phyloP scores from a whole-genome alignment of 2,797 vertebrate genomes.

The Botia almorhae region DNA sequence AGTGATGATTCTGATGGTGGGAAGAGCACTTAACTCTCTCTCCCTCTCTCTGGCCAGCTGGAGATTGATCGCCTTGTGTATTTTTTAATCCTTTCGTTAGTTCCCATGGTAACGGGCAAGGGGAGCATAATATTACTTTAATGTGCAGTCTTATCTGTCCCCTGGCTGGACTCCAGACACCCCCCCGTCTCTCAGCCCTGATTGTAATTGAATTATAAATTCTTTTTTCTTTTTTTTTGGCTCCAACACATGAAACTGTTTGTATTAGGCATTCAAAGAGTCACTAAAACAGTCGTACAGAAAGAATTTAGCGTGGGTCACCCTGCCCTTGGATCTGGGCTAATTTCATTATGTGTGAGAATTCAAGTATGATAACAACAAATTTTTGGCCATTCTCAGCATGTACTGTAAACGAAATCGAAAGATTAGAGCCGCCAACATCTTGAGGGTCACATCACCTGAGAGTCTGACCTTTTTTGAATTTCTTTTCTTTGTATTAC shows the following conservation, averaged over 20 bases:
- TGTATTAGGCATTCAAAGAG: constrained; percentile 47
- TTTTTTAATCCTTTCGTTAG: constrained; percentile 81
- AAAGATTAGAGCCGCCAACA: background rate
- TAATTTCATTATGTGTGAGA: constrained; percentile 30
- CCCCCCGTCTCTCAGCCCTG: constrained; percentile 66
- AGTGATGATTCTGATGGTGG: constrained; percentile 76
- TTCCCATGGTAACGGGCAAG: constrained; percentile 82
- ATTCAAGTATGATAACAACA: constrained; percentile 6
- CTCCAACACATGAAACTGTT: constrained; percentile 75
- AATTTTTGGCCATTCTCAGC: background rate
- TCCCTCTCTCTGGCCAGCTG: constrained; percentile 74
- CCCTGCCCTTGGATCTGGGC: constrained; percentile 11
- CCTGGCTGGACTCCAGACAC: constrained; percentile 80
- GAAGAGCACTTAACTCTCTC: constrained; percentile 81
- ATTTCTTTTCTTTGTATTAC: constrained; percentile 59
- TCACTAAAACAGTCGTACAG: constrained; percentile 60
- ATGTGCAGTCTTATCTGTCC: constrained; percentile 79
- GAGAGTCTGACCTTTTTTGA: background rate
- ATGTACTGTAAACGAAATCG: background rate
- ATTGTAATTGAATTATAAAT: constrained; percentile 84
- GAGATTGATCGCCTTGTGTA: constrained; percentile 82
- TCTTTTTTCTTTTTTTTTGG: constrained; percentile 68
- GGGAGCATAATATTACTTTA: constrained; percentile 85
- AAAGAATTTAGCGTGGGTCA: constrained; percentile 36
- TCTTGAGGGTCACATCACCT: background rate